phyloP scores from a whole-genome alignment of 2,888 invertebrate genomes.

The Ichneumon xanthorius region DNA sequence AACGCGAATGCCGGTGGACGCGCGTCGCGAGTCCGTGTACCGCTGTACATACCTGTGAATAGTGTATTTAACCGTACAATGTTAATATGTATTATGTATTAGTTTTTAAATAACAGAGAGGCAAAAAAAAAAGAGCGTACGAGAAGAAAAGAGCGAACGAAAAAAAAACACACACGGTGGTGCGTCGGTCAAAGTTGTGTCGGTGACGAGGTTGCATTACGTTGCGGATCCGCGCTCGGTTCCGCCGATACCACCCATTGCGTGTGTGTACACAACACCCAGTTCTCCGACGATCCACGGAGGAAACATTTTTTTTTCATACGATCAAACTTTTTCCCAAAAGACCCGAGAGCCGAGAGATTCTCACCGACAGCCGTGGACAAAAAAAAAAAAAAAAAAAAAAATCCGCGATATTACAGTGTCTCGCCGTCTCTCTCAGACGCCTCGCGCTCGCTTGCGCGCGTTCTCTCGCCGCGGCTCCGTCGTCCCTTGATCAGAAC shows the following conservation, averaged over 20 bases:
- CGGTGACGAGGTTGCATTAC: slow-evolving; percentile 64
- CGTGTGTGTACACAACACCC: slow-evolving; percentile 24
- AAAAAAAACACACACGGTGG: slow-evolving; percentile 56
- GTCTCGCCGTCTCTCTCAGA: slow-evolving; percentile 43
- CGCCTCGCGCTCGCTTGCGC: slow-evolving; percentile 27
- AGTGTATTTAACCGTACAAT: slow-evolving; percentile 78
- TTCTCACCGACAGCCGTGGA: slow-evolving; percentile 3
- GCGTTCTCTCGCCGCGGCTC: slow-evolving; percentile 6
- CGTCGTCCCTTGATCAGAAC: slow-evolving; percentile 35
- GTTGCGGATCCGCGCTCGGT: slow-evolving; percentile 50
- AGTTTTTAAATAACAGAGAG: slow-evolving; percentile 60
- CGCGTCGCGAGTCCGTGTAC: slow-evolving; percentile 75
- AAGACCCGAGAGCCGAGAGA: slow-evolving; percentile 1
- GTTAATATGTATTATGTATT: slow-evolving; percentile 70
- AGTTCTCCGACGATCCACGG: background rate
- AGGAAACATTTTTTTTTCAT: background rate
- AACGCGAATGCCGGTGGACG: slow-evolving; percentile 80
- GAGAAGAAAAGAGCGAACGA: slow-evolving; percentile 28
- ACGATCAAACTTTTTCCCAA: background rate
- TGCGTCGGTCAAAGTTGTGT: slow-evolving; percentile 59
- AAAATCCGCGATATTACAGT: slow-evolving; percentile 47
- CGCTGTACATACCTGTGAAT: slow-evolving; percentile 81
- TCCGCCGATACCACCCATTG: slow-evolving; percentile 22
- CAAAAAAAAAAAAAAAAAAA: background rate
- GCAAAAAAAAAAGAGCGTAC: background rate